Evolutionary conservation across 2,888 invertebrate genomes (phyloP).

Genomic region (Leucophora obtusa): DNA sequence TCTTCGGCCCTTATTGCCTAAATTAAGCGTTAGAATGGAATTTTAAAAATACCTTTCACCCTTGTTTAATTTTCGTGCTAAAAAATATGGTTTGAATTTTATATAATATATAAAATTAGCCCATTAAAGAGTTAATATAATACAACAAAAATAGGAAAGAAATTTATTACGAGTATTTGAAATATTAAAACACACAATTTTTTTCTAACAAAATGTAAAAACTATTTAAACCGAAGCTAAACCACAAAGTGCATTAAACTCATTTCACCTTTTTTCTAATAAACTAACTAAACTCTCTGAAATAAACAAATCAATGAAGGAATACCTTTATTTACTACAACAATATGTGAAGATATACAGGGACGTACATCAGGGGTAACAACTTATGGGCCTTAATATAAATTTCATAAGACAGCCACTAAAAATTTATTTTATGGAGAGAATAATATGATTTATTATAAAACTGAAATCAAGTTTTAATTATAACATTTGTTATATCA

Average conservation of each 20-base stretch:
- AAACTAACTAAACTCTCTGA: conserved; percentile 24
- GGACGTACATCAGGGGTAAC: too few relatives aligned
- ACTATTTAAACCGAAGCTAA: conserved; percentile 58
- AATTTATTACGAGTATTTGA: conserved; percentile 25
- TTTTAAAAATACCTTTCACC: too few relatives aligned
- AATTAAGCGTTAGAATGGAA: too few relatives aligned
- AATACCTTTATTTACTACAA: conserved; percentile 36
- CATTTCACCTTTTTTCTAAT: conserved; percentile 59
- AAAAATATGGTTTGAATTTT: too few relatives aligned
- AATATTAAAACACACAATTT: conserved; percentile 54
- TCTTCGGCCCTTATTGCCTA: too few relatives aligned
- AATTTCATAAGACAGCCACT: too few relatives aligned
- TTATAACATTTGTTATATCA: neutral
- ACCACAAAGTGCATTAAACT: conserved; percentile 65
- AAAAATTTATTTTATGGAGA: too few relatives aligned
- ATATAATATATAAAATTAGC: too few relatives aligned
- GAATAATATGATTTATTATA: too few relatives aligned
- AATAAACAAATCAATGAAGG: conserved; percentile 61
- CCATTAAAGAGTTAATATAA: conserved; percentile 5
- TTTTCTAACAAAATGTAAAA: conserved; percentile 33
- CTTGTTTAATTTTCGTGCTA: too few relatives aligned
- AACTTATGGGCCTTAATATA: too few relatives aligned
- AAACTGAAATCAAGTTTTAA: neutral
- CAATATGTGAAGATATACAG: neutral
- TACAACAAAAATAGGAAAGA: conserved; percentile 51